Base-by-base conservation (phyloP, 2,797 vertebrate species). In the Thunnus albacares region DNA sequence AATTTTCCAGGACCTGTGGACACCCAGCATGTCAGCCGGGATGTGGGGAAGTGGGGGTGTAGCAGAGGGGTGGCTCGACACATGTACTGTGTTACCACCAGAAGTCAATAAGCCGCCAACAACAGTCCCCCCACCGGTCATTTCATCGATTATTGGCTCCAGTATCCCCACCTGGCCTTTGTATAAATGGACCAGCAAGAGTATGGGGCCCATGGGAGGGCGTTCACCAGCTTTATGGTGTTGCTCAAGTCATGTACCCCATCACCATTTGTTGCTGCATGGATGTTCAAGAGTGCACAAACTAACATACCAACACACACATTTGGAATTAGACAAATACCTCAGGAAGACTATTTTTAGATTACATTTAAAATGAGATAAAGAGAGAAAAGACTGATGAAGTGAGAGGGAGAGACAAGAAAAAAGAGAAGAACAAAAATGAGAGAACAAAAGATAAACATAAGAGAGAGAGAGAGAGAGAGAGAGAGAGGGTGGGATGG, bases 361-460 rank as follows among this genome's bases (percentile, higher is more conserved):
- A 70, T 63, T 43, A 47, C 22, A 14, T 55, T 55, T 10, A 56
- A 79, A 64, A 64, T 18, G 18, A 51, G 24, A 66, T 47, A n/a
- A 75, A 81, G 53, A 5, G 6, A 51, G 43, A 38, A 60, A 75
- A 15, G 24, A 73, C 55, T 18, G 68, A 71, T 15, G 33, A 7
- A 60, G 57, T 28, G 58, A 47, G 57, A 58, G 30, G 0, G n/a
- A 28, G 55, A 7, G 43, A 60, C n/a, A 41, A 77, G 22, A 56
- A 22, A 43, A 10, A 74, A 81, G 69, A 45, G 47, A 71, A 65
- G 3, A 6, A 43, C 41, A 13, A 13, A 43, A 43, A 43, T 43
- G 13, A 14, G 41, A 43, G 47, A 84, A 79, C 68, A 74, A 83
- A 58, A 67, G 72, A 86, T 58, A 41, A 83, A 51, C 78, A 41